These are phyloP conservation scores for Lysiphlebus fabarum DNA, from an alignment of 1,140 invertebrate genomes.

Conservation along the genomic window DNA sequence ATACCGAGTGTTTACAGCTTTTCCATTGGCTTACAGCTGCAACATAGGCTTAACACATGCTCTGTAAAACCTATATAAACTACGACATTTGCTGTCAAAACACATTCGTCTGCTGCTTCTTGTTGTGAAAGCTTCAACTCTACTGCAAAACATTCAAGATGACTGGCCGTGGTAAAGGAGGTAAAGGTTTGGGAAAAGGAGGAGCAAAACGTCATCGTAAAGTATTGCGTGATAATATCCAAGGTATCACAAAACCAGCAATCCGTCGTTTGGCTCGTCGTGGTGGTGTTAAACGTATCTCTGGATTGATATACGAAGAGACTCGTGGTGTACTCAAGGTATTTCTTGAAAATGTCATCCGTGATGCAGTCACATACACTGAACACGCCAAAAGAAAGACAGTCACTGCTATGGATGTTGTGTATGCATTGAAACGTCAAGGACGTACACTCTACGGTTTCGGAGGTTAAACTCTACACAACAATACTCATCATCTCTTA, in stretches of 20 bases:
- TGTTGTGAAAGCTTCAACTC: neutral
- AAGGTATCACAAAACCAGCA: neutral
- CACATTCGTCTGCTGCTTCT: neutral
- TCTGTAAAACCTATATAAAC: neutral
- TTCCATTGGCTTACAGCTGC: too few species aligned
- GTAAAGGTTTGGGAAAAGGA: constrained; percentile 7
- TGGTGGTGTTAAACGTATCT: constrained; percentile 5
- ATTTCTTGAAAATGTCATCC: constrained; percentile 1
- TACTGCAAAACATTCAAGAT: neutral
- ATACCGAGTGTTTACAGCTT: neutral
- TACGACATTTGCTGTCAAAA: too few species aligned
- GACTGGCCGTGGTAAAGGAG: constrained; percentile 1
- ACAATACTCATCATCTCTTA: too few species aligned
- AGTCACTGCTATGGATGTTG: neutral
- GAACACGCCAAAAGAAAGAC: constrained; percentile 7
- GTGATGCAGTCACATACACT: constrained; percentile 4
- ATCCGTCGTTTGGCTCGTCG: constrained; percentile 6
- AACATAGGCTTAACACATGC: neutral
- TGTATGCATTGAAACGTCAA: constrained; percentile 7
- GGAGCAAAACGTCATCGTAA: constrained; percentile 7
- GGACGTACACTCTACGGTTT: constrained; percentile 4
- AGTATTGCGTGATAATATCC: constrained; percentile 6
- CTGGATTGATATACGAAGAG: constrained; percentile 2
- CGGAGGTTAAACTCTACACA: neutral
- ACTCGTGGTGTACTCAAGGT: constrained; percentile 7